phyloP scores from a whole-genome alignment of 2,113 vertebrate species.

The Bujurquina vittata region DNA sequence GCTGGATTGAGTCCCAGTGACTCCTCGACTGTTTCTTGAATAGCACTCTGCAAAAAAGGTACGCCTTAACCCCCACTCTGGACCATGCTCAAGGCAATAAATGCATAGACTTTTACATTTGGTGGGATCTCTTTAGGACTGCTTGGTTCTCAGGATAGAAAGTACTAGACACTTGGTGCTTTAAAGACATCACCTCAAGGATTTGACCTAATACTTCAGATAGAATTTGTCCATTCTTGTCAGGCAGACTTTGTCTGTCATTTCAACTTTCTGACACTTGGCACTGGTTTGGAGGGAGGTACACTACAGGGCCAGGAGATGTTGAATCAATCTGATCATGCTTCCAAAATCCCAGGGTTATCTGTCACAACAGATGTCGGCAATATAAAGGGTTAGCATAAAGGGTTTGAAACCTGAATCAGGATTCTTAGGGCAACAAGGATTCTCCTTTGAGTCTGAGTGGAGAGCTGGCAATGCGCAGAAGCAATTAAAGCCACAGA shows the following conservation, averaged over 20 bases:
- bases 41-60: not conserved
- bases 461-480: too few relatives aligned
- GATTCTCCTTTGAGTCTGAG: not conserved
- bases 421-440: not conserved
- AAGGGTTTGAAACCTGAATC: not conserved
- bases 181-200: not conserved
- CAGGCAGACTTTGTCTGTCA: too few relatives aligned
- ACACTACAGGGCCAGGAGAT: too few relatives aligned
- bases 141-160: not conserved
- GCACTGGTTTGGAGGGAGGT: too few relatives aligned
- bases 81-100: not conserved
- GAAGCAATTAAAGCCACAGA: too few relatives aligned
- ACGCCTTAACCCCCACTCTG: not conserved
- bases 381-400: too few relatives aligned
- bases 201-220: not conserved
- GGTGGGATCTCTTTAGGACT: not conserved
- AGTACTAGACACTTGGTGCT: not conserved
- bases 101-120: not conserved
- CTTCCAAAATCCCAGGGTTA: not conserved
- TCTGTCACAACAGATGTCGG: not conserved
- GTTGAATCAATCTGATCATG: too few relatives aligned
- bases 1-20: not conserved
- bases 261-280: too few relatives aligned
- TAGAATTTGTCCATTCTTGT: not conserved
- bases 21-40: not conserved